Evolutionary conservation across 1,140 invertebrate genomes (phyloP), one percentile per base, ranked within the genome.

Genomic region (Bombus pyrosoma): DNA sequence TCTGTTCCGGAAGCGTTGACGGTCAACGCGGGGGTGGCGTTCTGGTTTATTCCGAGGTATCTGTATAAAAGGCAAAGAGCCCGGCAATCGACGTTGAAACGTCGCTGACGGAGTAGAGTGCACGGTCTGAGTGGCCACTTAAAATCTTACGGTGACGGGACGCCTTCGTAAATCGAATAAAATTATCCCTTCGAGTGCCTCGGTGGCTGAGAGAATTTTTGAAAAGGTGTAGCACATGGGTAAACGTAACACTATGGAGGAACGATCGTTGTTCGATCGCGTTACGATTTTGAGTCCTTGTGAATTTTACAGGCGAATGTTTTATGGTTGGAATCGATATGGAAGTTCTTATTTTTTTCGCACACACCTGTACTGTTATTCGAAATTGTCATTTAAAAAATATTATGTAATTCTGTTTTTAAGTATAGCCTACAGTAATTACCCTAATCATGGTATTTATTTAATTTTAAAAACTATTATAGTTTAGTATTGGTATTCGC

Each of bases 141-240:
- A 78, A 83, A 83, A 83, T 78, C 74, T 83, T 83, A 83, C 82
- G 74, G 74, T 83, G 81, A 76, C 81, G 43, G 34, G 2, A 83
- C 41, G 43, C 43, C 34, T 68, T 25, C 73, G 62, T 47, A 62
- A 75, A 77, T 83, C 73, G 73, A 83, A 83, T 77, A 68, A 83
- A 83, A 83, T 83, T 53, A 77, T 57, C 73, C 66, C 34, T n/a
- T 77, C 81, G 62, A 47, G 71, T 25, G 37, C 12, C 59, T 37
- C 25, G 81, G 81, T 47, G 43, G 43, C 6, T 15, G 59, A 37
- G 73, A 15, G 34, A 41, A 57, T 76, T 76, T 77, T 75, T 43
- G 28, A 32, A 75, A 81, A 43, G 41, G 4, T 3, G 39, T 6
- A 22, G 18, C 3, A 4, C 59, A 0, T 12, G 10, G 2, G 28